A percentile compares a stretch with the other conserved stretches of the same genome.
Evolutionary conservation across 2,797 vertebrate species (phyloP).

Genomic region (Novumbra hubbsi): DNA sequence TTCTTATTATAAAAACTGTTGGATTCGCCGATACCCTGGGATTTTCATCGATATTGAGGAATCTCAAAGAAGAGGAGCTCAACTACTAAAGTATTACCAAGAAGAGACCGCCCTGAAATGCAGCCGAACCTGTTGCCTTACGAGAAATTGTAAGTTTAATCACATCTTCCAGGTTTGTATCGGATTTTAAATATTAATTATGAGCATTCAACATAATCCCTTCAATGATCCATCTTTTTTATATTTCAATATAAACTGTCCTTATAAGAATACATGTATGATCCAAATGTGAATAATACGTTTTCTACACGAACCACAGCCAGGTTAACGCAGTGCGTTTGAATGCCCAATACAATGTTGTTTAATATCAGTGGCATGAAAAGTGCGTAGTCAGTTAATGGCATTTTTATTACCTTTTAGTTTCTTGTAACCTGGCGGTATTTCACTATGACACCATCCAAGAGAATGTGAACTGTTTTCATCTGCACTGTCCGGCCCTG

Average conservation of each 20-base stretch:
- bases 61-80: conserved; percentile 84
- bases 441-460: conserved; percentile 82
- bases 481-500: conserved; percentile 84
- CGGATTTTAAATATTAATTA: not conserved
- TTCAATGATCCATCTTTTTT: not conserved
- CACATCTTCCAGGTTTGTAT: not conserved
- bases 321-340: not conserved
- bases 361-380: not conserved
- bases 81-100: conserved; percentile 75
- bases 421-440: conserved; percentile 90
- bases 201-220: not conserved
- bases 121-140: conserved; percentile 86
- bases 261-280: not conserved
- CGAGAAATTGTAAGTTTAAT: conserved; percentile 81
- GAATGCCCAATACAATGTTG: not conserved
- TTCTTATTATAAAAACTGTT: conserved; percentile 87
- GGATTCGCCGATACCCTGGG: conserved; percentile 90
- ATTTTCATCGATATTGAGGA: conserved; percentile 80
- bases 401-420: conserved; percentile 58
- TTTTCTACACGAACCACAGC: not conserved
- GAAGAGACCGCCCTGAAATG: conserved; percentile 83
- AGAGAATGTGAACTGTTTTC: conserved; percentile 83
- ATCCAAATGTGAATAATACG: not conserved
- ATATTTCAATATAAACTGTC: not conserved
- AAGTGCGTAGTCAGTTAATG: not conserved